Evolutionary conservation across 2,888 invertebrate species (phyloP), one percentile per base, ranked within the genome.

Genomic region (Rhagophthalmus giganteus): DNA sequence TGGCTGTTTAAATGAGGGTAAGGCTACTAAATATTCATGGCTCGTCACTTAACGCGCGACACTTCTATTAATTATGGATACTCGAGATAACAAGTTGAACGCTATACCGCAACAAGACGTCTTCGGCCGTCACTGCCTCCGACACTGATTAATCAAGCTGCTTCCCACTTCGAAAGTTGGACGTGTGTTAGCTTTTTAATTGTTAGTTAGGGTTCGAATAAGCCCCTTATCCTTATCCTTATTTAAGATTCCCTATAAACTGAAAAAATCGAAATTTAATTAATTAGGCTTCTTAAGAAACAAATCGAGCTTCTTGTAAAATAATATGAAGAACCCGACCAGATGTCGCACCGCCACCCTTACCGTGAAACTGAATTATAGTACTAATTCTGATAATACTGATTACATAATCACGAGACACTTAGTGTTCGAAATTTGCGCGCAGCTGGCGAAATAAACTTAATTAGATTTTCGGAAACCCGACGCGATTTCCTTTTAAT

Each of bases 1-100:
- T 60, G 89, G 89, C 32, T 90, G 89, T 72, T 74, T 75, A 15
- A 85, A 84, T 70, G 78, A 78, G 67, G 84, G 87, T 87, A 72
- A 80, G 78, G 71, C 60, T 50, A 57, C 61, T 56, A 67, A 67
- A 60, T 67, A 67, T 67, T 65, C 64, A 66, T 61, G 58, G 54
- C 55, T 58, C 59, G 63, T 64, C 65, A 61, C 61, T 64, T 63
- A 60, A 55, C 58, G 60, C 59, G 58, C 60, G 57, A 62, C 58
- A 55, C 53, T 53, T 49, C 59, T 59, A 65, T 64, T 65, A 66
- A 66, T 67, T 67, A 67, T 66, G 64, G 58, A 66, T 63, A 60
- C 60, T 58, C 61, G n/a, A n/a, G n/a, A n/a, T 59, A 61, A 64
- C 57, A 56, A 60, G 58, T 52, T 48, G 56, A 56, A 45, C 56